A percentile compares a stretch with the other conserved stretches of the same genome.
phyloP scores from a whole-genome alignment of 2,888 invertebrate species.

The Ennomos erosarius region DNA sequence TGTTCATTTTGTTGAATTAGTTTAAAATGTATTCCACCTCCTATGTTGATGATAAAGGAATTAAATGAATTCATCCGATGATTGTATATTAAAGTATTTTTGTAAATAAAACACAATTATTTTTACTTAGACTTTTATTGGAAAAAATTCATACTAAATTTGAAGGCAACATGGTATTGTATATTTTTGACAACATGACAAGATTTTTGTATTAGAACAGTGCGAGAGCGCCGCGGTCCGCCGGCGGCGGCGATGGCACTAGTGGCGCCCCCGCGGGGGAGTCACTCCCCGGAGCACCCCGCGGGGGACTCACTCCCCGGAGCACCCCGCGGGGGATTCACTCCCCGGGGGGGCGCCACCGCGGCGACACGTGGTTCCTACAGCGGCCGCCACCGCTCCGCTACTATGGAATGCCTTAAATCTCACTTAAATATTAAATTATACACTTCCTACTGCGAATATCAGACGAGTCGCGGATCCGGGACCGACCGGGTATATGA shows the following conservation, averaged over 20 bases:
- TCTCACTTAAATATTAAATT: constrained; percentile 75
- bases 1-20: too few relatives aligned
- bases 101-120: constrained; percentile 66
- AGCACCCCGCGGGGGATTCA: too few relatives aligned
- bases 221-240: constrained; percentile 29
- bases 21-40: too few relatives aligned
- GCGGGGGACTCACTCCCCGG: too few relatives aligned
- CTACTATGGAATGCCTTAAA: constrained; percentile 82
- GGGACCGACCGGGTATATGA: constrained; percentile 52
- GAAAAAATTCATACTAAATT: constrained; percentile 82
- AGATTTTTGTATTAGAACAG: constrained; percentile 49
- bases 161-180: constrained; percentile 85
- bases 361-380: constrained; percentile 36
- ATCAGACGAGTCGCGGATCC: constrained; percentile 39
- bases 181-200: constrained; percentile 76
- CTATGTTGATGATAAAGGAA: too few relatives aligned
- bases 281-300: too few relatives aligned
- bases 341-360: too few relatives aligned
- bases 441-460: constrained; percentile 68
- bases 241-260: constrained; percentile 28
- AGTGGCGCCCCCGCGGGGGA: constrained; percentile 15
- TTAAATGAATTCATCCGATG: too few relatives aligned
- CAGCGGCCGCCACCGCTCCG: constrained; percentile 68
- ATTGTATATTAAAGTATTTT: background rate
- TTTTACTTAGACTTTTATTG: constrained; percentile 84